Percentiles rank a stretch among this genome's conserved stretches.
These are phyloP conservation scores for Plectropomus leopardus DNA, from an alignment of 2,113 vertebrate genomes.

Conservation along the genomic window DNA sequence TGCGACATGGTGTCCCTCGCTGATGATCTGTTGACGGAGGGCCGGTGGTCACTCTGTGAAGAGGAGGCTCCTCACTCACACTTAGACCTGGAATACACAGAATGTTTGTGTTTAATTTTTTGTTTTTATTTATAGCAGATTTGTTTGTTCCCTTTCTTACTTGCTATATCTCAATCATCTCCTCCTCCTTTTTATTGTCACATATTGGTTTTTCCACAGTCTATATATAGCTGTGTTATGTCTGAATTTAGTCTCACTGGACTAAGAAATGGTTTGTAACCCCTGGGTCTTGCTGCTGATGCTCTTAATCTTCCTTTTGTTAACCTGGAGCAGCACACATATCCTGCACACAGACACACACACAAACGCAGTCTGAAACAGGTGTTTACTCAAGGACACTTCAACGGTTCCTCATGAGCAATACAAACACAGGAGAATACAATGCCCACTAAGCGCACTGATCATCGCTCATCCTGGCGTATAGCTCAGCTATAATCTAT, in stretches of 20 bases:
- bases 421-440: neutral
- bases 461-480: slow-evolving; percentile 24
- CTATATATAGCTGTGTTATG: neutral
- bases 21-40: slow-evolving; percentile 52
- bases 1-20: slow-evolving; percentile 63
- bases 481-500: slow-evolving; percentile 34
- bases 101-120: neutral
- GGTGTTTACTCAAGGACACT: slow-evolving; percentile 18
- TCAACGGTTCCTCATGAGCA: neutral
- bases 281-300: slow-evolving; percentile 36
- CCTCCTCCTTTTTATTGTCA: neutral
- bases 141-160: neutral
- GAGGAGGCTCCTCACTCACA: slow-evolving; percentile 77
- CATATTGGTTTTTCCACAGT: neutral
- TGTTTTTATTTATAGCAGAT: neutral
- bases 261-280: slow-evolving; percentile 62
- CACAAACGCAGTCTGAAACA: slow-evolving; percentile 1
- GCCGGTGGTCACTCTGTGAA: slow-evolving; percentile 70
- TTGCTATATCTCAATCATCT: neutral
- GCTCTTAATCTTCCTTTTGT: slow-evolving; percentile 51
- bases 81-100: slow-evolving; percentile 66
- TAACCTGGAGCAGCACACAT: slow-evolving; percentile 32
- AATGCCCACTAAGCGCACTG: neutral
- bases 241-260: slow-evolving; percentile 49
- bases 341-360: slow-evolving; percentile 25